Base-by-base conservation (phyloP, 35 echinoderm and acorn worm species). In the Lytechinus variegatus region DNA sequence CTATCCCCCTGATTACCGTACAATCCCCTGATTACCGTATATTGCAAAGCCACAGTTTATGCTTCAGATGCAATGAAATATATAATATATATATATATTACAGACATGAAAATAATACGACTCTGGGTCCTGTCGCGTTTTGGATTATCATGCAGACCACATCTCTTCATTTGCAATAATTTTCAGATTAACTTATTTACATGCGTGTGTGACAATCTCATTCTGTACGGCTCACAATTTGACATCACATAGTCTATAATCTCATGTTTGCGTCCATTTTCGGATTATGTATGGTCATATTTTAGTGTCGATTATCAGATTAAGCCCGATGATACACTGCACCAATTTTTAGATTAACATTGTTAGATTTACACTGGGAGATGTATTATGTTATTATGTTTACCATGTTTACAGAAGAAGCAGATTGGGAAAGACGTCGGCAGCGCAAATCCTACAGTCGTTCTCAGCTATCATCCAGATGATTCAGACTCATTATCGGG, bases 401-500 rank as follows among this genome's bases (percentile, higher is more conserved):
- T 16, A 21, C 24, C 21, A 24, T 16, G 4, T 24, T 79, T n/a
- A 4, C 21, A 79, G 66, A 79, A 79, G 24, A 79, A 16, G 66
- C 16, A 7, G 66, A 79, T 79, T 6, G 21, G 19, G n/a, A 79
- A 21, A 79, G 66, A 79, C 66, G 16, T 8, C n/a, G 88, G 27
- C 16, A 27, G 10, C 16, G 52, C 14, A n/a, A 28, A 54, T 54
- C 88, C 88, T 13, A 90, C 28, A 6, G 10, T 90, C 27, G 88
- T 90, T 54, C 9, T 90, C 16, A 90, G 88, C 88, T 54, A 90
- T 27, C 88, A 90, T 54, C 29, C 28, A 5, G 88, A 90, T 12
- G 29, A 90, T 54, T 90, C 88, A 44, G 88, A 90, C 88, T 90
- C 88, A 21, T 44, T 90, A 44, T 90, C 88, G 10, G 29, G 28